These are phyloP conservation scores for Maniola jurtina DNA, from an alignment of 1,140 invertebrate species.

Conservation along the genomic window DNA sequence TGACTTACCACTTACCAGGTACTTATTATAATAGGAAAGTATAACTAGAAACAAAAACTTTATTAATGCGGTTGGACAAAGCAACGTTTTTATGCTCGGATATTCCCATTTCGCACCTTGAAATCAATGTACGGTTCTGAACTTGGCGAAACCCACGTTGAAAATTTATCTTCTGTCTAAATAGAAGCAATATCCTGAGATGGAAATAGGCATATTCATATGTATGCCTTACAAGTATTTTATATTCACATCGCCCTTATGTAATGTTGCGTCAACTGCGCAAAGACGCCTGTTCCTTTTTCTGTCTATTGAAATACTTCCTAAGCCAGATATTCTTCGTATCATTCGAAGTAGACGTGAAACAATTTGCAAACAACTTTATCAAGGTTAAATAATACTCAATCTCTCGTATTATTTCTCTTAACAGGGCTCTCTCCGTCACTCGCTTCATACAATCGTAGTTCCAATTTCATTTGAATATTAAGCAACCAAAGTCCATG, in stretches of 20 bases:
- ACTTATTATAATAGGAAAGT: too few relatives aligned
- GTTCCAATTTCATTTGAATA: too few relatives aligned
- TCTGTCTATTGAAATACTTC: slow-evolving; percentile 14
- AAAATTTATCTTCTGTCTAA: slow-evolving; percentile 6
- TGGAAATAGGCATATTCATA: slow-evolving; percentile 48
- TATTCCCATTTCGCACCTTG: too few relatives aligned
- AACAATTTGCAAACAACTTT: not conserved
- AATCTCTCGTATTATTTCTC: too few relatives aligned
- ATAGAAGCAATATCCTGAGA: slow-evolving; percentile 38
- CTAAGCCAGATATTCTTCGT: not conserved
- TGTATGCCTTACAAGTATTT: slow-evolving; percentile 48
- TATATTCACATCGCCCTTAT: slow-evolving; percentile 54
- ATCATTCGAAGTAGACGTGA: not conserved
- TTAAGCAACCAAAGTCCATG: too few relatives aligned
- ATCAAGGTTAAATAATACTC: not conserved
- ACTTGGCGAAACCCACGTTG: too few relatives aligned
- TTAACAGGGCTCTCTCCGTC: too few relatives aligned
- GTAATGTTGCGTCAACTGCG: slow-evolving; percentile 47
- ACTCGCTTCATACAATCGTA: too few relatives aligned
- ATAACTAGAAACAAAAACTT: too few relatives aligned
- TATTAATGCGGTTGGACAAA: too few relatives aligned
- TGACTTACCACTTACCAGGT: not conserved
- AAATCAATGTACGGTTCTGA: too few relatives aligned
- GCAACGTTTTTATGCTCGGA: too few relatives aligned
- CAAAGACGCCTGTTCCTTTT: slow-evolving; percentile 36